These are phyloP conservation scores for Furcifer pardalis DNA, from an alignment of 2,797 vertebrate species.

Conservation along the genomic window DNA sequence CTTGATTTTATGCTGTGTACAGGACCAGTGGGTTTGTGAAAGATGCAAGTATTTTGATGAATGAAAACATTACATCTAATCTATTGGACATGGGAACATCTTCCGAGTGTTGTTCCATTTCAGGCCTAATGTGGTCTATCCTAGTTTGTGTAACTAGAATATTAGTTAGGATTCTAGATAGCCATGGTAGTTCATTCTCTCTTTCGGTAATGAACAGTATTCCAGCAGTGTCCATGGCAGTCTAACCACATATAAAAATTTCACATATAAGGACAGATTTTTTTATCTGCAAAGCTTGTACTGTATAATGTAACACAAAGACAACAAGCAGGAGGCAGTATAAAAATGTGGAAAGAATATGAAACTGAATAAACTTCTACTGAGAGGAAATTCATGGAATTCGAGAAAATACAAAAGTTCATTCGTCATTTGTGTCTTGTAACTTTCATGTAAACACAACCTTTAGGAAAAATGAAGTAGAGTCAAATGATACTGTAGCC, in stretches of 20 bases:
- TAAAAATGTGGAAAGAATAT: neutral
- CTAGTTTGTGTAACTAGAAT: neutral
- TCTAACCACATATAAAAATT: neutral
- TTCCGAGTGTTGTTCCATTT: neutral
- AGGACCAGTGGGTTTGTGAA: neutral
- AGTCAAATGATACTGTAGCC: neutral
- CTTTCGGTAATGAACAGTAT: neutral
- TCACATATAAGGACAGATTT: neutral
- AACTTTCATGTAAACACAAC: neutral
- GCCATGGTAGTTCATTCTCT: neutral
- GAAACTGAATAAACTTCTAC: neutral
- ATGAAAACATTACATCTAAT: neutral
- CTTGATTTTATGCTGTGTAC: neutral
- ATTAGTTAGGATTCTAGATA: neutral
- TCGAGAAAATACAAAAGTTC: neutral
- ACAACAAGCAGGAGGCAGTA: neutral
- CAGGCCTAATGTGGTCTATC: neutral
- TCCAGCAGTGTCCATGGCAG: neutral
- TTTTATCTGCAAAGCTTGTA: neutral
- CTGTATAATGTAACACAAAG: neutral
- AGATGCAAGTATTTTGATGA: neutral
- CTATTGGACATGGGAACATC: no score
- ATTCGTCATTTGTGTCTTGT: neutral
- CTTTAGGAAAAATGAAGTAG: neutral
- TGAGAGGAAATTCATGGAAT: neutral